Evolutionary conservation across 2,113 vertebrate genomes (phyloP), one percentile per base, ranked within the genome.

Genomic region (Crypturellus undulatus): DNA sequence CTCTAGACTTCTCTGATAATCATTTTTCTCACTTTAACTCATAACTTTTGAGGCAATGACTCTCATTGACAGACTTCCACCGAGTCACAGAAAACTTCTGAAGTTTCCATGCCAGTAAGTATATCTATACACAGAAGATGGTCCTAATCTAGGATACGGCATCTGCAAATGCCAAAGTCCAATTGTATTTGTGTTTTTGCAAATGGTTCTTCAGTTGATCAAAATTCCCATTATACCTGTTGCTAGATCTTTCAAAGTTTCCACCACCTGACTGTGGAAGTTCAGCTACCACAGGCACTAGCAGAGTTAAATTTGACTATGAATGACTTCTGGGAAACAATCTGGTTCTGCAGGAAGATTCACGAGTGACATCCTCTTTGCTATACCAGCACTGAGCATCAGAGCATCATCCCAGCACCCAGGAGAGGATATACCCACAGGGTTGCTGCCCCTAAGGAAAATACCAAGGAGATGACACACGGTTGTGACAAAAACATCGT

Each of bases 11-110:
- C 67, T 92, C 34, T 25, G 13, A 65, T 22, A 2, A 73, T 88
- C 49, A 38, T 91, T 97, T 94, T 92, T 85, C 77, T 90, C 79
- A 81, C 69, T 92, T 86, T 47, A 62, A 36, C 60, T 95, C 60
- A 71, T 72, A 5, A 75, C 68, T 90, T 94, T 89, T 86, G 59
- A 34, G 2, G 4, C 76, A 92, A 51, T 75, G 75, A 92, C 93
- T 92, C 70, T 90, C 45, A 49, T 3, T 84, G 70, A 91, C 62
- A 60, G 73, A 75, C 25, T 79, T 89, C 58, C 42, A 69, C 51
- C 68, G 73, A 52, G 40, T 18, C 65, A 45, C 6, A 87, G 34
- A 34, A 84, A 69, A 79, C 36, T 60, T 52, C 69, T 38, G 32
- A 94, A 71, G 62, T 79, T 69, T 75, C 45, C 9, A 38, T 65